These are phyloP conservation scores for Antheraea assamensis DNA, from an alignment of 2,888 invertebrate species.

Conservation along the genomic window DNA sequence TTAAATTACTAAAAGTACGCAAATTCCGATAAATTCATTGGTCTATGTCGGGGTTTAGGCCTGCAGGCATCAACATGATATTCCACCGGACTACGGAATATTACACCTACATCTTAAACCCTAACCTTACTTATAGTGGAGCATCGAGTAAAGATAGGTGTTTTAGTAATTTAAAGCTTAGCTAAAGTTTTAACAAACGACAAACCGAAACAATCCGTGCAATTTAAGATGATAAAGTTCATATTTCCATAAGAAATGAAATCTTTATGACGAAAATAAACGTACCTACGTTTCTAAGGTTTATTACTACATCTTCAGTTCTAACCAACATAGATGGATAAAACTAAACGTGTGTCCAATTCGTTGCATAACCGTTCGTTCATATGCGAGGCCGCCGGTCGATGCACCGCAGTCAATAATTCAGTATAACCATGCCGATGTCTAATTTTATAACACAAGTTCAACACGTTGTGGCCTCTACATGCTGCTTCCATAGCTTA, in stretches of 20 bases:
- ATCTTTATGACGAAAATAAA: not conserved
- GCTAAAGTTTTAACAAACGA: no score
- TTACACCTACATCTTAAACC: no score
- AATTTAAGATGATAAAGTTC: not conserved
- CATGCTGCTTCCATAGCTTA: not conserved
- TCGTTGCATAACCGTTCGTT: slow-evolving; percentile 29
- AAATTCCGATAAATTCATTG: no score
- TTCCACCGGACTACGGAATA: no score
- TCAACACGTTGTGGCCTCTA: not conserved
- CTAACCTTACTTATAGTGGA: no score
- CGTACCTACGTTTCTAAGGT: not conserved
- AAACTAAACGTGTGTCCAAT: not conserved
- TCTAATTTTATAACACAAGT: slow-evolving; percentile 36
- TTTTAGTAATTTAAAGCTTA: no score
- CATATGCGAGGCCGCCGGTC: slow-evolving; percentile 36
- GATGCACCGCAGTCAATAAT: slow-evolving; percentile 62
- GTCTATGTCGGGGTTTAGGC: no score
- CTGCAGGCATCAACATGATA: no score
- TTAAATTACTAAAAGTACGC: no score
- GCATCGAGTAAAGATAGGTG: no score
- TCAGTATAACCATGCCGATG: slow-evolving; percentile 42
- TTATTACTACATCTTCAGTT: not conserved
- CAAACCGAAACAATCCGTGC: no score
- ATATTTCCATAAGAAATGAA: not conserved
- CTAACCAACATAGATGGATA: not conserved